phyloP scores from a whole-genome alignment of 2,113 vertebrate species.

The Ceyx melanurus region DNA sequence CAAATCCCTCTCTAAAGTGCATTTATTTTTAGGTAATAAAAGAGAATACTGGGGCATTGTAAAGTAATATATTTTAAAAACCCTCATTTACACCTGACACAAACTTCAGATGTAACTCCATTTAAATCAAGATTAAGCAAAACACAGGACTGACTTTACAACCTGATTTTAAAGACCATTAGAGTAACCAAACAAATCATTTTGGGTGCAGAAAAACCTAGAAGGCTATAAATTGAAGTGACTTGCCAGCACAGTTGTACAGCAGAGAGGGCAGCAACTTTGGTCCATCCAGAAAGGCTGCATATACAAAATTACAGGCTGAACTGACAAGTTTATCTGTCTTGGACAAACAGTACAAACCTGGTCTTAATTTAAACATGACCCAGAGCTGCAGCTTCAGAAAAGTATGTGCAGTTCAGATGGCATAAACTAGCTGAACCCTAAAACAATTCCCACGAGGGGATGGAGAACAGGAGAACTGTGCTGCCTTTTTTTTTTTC shows the following conservation, averaged over 20 bases:
- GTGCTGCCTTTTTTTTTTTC: background rate
- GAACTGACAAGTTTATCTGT: background rate
- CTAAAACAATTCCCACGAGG: background rate
- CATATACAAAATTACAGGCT: background rate
- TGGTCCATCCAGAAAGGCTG: background rate
- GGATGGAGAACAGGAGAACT: background rate
- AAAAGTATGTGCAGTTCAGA: background rate
- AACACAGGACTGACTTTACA: background rate
- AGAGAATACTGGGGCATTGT: background rate
- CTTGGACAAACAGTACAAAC: background rate
- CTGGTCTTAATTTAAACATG: background rate
- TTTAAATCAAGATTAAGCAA: background rate
- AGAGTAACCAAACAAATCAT: rapidly evolving
- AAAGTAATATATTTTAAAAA: background rate
- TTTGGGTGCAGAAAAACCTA: background rate
- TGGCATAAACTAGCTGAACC: background rate
- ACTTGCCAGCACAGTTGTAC: background rate
- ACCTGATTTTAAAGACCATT: background rate
- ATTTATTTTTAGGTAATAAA: background rate
- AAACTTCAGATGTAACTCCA: background rate
- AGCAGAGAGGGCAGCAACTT: background rate
- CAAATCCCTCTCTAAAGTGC: background rate
- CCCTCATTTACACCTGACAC: background rate
- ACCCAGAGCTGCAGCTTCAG: background rate
- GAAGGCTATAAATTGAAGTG: background rate